Percentiles rank a stretch among this genome's conserved stretches.
These are phyloP conservation scores for Calonectris borealis DNA, from an alignment of 2,113 vertebrate genomes.

Conservation along the genomic window DNA sequence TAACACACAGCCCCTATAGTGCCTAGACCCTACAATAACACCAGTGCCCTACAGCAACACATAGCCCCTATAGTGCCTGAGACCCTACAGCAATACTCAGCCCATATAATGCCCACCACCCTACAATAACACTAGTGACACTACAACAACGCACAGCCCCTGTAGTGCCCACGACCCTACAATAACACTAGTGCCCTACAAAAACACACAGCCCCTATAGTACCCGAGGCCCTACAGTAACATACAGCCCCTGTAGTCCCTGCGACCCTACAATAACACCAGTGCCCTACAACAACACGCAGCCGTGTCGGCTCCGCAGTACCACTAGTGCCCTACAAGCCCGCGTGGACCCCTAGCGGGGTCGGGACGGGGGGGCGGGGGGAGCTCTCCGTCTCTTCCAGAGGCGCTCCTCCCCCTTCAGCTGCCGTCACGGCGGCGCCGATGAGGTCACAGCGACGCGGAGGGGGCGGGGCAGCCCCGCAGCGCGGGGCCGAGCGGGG, in stretches of 20 bases:
- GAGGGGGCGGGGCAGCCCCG: no score
- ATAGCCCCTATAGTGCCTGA: accelerated
- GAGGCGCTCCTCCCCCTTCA: no score
- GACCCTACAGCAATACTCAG: background rate
- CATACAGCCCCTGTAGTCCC: no score
- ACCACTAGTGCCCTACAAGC: background rate
- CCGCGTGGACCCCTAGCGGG: no score
- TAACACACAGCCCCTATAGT: no score
- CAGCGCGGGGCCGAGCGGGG: background rate
- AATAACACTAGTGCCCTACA: background rate
- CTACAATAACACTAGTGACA: background rate
- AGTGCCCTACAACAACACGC: background rate
- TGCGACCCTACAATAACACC: no score
- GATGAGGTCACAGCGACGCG: background rate
- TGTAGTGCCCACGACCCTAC: background rate
- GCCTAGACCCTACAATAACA: no score
- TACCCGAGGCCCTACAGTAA: accelerated
- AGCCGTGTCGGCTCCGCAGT: background rate
- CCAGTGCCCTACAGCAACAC: background rate
- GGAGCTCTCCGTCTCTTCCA: no score
- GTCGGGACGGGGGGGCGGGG: background rate
- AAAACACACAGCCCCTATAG: background rate
- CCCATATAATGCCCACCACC: background rate
- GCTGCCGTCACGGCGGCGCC: background rate
- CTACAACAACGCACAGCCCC: background rate